Percentiles rank a stretch among this genome's conserved stretches.
These are phyloP conservation scores for Calliopum simillimum DNA, from an alignment of 2,888 invertebrate species.

Conservation along the genomic window DNA sequence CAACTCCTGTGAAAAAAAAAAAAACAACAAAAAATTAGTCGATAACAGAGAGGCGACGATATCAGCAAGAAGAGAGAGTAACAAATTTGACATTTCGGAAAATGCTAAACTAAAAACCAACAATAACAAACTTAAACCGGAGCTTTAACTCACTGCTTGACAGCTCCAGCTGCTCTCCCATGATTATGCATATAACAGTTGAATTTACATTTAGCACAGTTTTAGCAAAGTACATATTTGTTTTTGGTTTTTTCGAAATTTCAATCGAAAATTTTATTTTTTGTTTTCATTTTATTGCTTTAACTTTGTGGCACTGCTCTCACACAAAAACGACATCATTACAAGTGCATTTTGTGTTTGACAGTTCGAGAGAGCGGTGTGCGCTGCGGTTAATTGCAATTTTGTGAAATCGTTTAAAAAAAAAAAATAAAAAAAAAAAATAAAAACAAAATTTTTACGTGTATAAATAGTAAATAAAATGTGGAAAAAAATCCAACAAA, in stretches of 20 bases:
- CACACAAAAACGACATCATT: background rate
- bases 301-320: background rate
- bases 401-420: background rate
- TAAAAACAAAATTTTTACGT: slow-evolving; percentile 16
- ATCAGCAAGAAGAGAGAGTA: background rate
- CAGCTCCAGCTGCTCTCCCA: too few species aligned
- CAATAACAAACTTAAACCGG: too few species aligned
- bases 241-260: too few species aligned
- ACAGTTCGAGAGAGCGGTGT: slow-evolving; percentile 38
- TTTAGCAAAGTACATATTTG: too few species aligned
- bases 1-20: too few species aligned
- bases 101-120: too few species aligned
- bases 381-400: slow-evolving; percentile 31
- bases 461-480: background rate
- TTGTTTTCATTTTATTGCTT: too few species aligned
- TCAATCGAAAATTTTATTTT: too few species aligned
- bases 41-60: background rate
- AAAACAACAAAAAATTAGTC: too few species aligned
- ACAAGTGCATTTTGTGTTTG: slow-evolving; percentile 40
- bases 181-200: too few species aligned
- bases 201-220: too few species aligned
- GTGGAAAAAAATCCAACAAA: background rate
- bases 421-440: slow-evolving; percentile 16
- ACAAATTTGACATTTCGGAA: slow-evolving; percentile 5
- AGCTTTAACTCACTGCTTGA: too few species aligned